Conservation (phyloP, 1,140 invertebrate species). For the Bombus waltoni region DNA sequence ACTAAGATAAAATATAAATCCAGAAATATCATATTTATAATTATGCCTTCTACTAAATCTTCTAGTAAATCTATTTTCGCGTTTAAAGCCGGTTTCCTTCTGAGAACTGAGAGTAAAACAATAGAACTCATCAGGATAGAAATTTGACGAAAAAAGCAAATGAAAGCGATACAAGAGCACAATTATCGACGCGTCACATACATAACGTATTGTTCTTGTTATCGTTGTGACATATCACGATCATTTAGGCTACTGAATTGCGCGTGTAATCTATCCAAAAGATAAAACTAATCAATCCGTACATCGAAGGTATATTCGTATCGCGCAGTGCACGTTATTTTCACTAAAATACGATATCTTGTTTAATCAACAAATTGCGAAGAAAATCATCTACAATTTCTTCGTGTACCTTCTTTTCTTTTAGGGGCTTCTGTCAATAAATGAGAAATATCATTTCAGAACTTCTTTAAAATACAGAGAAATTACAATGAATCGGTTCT, state of each 20-base stretch:
- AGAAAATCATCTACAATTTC: not conserved
- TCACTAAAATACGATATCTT: not conserved
- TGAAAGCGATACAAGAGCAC: no score
- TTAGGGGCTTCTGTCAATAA: no score
- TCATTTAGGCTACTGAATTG: constrained; percentile 10
- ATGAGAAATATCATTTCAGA: no score
- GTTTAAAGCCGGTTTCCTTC: not conserved
- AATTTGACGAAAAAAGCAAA: no score
- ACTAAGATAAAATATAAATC: no score
- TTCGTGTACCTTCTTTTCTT: no score
- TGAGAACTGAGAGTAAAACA: not conserved
- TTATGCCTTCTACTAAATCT: not conserved
- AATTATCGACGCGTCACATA: not conserved
- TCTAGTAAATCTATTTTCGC: not conserved
- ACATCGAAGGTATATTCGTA: not conserved
- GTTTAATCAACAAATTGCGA: not conserved
- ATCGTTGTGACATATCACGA: not conserved
- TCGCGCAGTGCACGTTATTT: not conserved
- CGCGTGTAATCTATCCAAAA: not conserved
- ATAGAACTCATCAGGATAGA: not conserved
- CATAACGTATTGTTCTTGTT: not conserved
- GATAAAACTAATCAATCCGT: not conserved
- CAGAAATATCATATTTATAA: not conserved
- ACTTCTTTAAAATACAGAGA: no score
- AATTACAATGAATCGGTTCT: no score